Conservation (phyloP, 1,140 invertebrate species). For the Diabrotica undecimpunctata region DNA sequence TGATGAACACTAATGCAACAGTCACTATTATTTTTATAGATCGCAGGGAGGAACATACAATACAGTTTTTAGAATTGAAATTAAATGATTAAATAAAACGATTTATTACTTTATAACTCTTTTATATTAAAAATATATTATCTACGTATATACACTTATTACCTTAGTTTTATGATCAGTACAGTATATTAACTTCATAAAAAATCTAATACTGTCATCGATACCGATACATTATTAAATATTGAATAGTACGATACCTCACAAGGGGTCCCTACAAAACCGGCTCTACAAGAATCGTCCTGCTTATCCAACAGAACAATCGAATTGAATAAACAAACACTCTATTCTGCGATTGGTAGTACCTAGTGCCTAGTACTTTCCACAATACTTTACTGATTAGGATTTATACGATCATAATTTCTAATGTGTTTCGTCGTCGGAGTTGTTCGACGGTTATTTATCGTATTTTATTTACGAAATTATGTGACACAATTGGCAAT, state of each 20-base stretch:
- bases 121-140: no score
- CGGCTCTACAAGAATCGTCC: not conserved
- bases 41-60: no score
- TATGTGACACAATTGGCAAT: slow-evolving; percentile 32
- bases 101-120: no score
- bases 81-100: no score
- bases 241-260: not conserved
- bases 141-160: no score
- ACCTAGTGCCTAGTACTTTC: not conserved
- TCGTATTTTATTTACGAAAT: slow-evolving; percentile 35
- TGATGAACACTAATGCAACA: no score
- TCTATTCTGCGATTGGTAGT: not conserved
- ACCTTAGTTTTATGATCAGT: no score
- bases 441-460: slow-evolving; percentile 34
- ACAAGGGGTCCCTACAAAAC: not conserved
- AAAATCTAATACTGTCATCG: no score
- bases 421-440: slow-evolving; percentile 27
- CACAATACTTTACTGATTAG: slow-evolving; percentile 24
- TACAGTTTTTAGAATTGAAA: no score
- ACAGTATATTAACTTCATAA: no score
- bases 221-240: no score
- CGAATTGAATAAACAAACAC: slow-evolving; percentile 2
- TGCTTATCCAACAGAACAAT: not conserved
- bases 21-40: no score
- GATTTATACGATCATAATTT: slow-evolving; percentile 32